A percentile compares a stretch with the other conserved stretches of the same genome.
Conservation (phyloP, 2,797 vertebrate genomes). For the Discoglossus pictus region DNA sequence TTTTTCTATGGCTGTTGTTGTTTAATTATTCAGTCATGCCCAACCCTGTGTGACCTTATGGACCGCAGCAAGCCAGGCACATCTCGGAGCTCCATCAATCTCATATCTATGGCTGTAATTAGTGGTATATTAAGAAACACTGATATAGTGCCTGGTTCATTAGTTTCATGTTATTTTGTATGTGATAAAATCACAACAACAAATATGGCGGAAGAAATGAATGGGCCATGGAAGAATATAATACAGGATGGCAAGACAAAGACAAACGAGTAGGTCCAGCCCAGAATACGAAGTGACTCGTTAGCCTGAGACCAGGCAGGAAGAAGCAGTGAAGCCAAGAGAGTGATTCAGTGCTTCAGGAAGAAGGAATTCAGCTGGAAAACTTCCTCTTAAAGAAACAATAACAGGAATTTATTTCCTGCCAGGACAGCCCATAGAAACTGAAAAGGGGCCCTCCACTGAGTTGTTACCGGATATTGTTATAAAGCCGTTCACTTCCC, state of each 20-base stretch:
- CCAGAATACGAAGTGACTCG: conserved; percentile 11
- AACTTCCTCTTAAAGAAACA: conserved; percentile 21
- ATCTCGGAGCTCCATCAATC: no score
- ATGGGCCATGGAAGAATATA: background rate
- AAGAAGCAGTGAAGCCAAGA: background rate
- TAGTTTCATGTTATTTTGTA: no score
- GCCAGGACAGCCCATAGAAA: background rate
- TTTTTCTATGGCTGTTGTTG: no score
- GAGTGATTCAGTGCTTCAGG: conserved; percentile 27
- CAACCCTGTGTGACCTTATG: no score
- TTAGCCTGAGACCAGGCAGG: background rate
- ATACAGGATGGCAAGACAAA: background rate
- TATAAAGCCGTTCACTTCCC: background rate
- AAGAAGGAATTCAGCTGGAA: conserved; percentile 29
- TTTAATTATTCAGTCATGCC: no score
- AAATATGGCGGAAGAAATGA: background rate
- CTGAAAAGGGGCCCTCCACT: background rate
- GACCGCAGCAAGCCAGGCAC: no score
- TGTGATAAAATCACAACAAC: no score
- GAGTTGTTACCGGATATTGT: background rate
- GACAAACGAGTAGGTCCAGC: background rate
- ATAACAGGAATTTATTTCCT: conserved; percentile 27
- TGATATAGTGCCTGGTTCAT: no score
- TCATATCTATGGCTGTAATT: no score
- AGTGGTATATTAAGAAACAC: no score